These are phyloP conservation scores for Bostrychus sinensis DNA, from an alignment of 2,113 vertebrate species.

Conservation along the genomic window DNA sequence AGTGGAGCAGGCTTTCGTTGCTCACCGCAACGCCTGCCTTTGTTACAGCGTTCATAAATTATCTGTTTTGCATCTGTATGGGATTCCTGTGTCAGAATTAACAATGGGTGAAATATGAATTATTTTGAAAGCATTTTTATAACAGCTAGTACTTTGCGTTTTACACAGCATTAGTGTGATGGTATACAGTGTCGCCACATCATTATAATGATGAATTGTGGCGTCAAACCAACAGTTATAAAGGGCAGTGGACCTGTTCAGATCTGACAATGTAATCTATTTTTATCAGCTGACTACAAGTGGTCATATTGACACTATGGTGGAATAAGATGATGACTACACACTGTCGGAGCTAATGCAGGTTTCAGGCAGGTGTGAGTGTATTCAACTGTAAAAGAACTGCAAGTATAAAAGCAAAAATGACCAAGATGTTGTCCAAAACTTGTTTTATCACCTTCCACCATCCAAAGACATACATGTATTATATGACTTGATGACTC, in stretches of 20 bases:
- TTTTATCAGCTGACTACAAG: too few relatives aligned
- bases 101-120: slow-evolving; percentile 11
- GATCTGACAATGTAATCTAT: too few relatives aligned
- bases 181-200: not conserved
- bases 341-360: too few relatives aligned
- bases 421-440: too few relatives aligned
- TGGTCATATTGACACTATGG: too few relatives aligned
- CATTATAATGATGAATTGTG: not conserved
- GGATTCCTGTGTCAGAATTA: slow-evolving; percentile 19
- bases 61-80: slow-evolving; percentile 24
- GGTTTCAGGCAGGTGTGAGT: too few relatives aligned
- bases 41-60: slow-evolving; percentile 31
- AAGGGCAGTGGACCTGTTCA: not conserved
- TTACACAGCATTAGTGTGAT: not conserved
- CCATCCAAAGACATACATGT: too few relatives aligned
- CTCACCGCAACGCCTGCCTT: slow-evolving; percentile 34
- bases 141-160: not conserved
- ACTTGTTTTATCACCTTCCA: too few relatives aligned
- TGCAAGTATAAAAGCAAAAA: too few relatives aligned
- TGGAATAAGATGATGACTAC: too few relatives aligned
- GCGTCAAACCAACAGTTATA: not conserved
- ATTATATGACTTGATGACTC: too few relatives aligned
- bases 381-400: too few relatives aligned
- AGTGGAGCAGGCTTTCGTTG: slow-evolving; percentile 38
- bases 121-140: slow-evolving; percentile 6